Evolutionary conservation across 2,888 invertebrate species (phyloP), one percentile per base, ranked within the genome.

Genomic region (Eugnorisma glareosa): DNA sequence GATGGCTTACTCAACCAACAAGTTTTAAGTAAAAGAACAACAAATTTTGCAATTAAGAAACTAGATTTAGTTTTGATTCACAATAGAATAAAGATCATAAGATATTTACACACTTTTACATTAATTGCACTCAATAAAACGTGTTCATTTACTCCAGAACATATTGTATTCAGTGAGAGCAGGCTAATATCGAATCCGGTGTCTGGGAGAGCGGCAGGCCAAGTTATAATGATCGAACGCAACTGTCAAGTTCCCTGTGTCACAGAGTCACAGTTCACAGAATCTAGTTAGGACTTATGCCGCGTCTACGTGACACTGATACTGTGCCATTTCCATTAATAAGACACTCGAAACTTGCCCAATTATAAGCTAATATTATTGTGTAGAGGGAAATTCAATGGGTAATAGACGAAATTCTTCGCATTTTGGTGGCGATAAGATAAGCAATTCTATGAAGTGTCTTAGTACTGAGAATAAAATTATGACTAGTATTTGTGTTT

Each of bases 261-360:
- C 81, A 18, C 18, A 18, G 57, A 8, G 1, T 59, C 31, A 67
- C 57, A 81, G 73, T 77, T 85, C 68, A 48, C 63, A 40, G 75
- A 81, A 81, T 76, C 75, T 83, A 79, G 84, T 85, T 85, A 86
- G 73, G 70, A 85, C 77, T 86, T 86, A 51, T 76, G 83, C 69
- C 67, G 48, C 59, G 24, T 63, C 73, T 81, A 80, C 81, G 81
- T 75, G 86, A 69, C 71, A 73, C 66, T 67, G 76, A 84, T 76
- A 79, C 63, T 73, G 45, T 67, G 13, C 66, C 40, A 67, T 75
- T 63, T 45, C n/a, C 54, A 74, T 73, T 77, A 76, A 78, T 77
- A 74, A 77, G 75, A 64, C 43, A 43, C 61, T 57, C 8, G 24
- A 63, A 82, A 83, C 82, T 85, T 76, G 11, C n/a, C 35, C 61